Base-by-base conservation (phyloP, 2,888 invertebrate genomes). In the Neoaliturus tenellus region DNA sequence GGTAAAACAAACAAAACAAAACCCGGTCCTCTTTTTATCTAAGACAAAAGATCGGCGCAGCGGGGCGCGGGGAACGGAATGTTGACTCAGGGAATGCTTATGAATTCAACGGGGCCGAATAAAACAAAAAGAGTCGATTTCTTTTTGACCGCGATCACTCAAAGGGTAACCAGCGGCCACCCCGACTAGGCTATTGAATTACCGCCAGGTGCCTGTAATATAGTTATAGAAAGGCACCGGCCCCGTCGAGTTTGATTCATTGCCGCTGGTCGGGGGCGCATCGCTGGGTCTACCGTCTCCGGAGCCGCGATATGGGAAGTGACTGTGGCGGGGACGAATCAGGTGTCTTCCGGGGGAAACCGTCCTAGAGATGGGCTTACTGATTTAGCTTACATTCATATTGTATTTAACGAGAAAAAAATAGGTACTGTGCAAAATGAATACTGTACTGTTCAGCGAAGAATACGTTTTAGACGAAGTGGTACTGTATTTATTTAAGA, bases 141-240 rank as follows among this genome's bases (percentile, higher is more conserved):
- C 69, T 39, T 69, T 69, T 69, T 69, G 69, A 69, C 69, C 69
- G 69, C 69, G 69, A 69, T 39, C 69, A 20, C 25, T 62, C 62
- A 62, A 62, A 39, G 69, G 39, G 39, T 69, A 69, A 69, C 23
- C 69, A 69, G 69, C 35, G 69, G 35, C 80, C 58, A 33, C 80
- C 58, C n/a, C 39, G 33, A 20, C 51, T 41, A 25, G n/a, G 25
- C 55, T 31, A 78, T 51, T 55, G 17, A 78, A 78, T 78, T 55
- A 78, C 48, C 48, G 23, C 12, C 48, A 48, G 78, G 55, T 55
- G 78, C 31, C 20, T 35, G 17, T 55, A 23, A 80, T 51, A 41
- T 73, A 51, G 51, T 51, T 51, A 51, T 51, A 51, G 51, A 51
- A 23, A 51, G 12, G 23, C n/a, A 17, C 48, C 48, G 48, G 20